phyloP scores from a whole-genome alignment of 2,888 invertebrate species.

The Dryobotodes eremita region DNA sequence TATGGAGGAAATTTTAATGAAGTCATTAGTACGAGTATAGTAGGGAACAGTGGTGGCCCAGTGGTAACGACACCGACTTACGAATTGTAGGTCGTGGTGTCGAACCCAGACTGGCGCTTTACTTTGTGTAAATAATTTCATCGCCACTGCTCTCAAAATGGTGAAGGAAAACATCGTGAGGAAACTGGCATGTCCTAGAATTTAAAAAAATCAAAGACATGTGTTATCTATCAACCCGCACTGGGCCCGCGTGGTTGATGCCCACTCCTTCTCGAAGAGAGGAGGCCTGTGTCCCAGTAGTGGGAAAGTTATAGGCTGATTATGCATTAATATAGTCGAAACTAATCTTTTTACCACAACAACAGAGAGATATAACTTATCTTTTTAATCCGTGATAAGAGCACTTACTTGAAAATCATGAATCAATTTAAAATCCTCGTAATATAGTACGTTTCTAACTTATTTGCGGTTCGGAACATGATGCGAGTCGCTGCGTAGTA shows the following conservation, averaged over 20 bases:
- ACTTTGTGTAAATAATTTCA: neutral
- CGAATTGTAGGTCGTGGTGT: neutral
- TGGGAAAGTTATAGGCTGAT: neutral
- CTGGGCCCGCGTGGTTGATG: neutral
- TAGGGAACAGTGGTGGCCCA: neutral
- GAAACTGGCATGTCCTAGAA: neutral
- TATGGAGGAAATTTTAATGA: neutral
- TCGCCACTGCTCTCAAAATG: neutral
- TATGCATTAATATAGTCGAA: neutral
- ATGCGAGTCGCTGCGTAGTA: too few species aligned
- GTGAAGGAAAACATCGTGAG: neutral
- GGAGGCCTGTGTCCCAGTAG: neutral
- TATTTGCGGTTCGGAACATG: too few species aligned
- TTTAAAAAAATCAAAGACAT: neutral
- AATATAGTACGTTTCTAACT: too few species aligned
- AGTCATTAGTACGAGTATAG: neutral
- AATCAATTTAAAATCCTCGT: neutral
- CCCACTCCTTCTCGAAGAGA: neutral
- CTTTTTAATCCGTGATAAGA: neutral
- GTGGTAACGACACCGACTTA: neutral
- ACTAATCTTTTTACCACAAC: neutral
- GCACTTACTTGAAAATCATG: neutral
- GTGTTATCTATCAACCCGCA: neutral
- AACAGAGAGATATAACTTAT: neutral
- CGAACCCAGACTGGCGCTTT: neutral